These are phyloP conservation scores for Apodemia mormo DNA, from an alignment of 2,888 invertebrate species.

Conservation along the genomic window DNA sequence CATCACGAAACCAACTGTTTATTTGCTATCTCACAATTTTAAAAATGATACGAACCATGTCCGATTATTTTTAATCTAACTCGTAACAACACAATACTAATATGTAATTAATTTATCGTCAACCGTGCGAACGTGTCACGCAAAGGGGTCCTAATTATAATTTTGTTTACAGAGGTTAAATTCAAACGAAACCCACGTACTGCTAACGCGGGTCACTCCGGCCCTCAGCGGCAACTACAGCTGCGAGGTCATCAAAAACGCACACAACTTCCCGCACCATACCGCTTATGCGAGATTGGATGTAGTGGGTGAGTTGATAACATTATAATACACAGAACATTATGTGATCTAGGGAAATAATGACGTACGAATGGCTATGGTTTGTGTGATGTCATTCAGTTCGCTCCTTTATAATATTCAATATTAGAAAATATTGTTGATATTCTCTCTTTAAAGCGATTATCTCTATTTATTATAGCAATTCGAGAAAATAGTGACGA, in stretches of 20 bases:
- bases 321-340: not conserved
- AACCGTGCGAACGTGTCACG: not conserved
- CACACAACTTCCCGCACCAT: slow-evolving; percentile 70
- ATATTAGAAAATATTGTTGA: too few species aligned
- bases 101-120: not conserved
- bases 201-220: slow-evolving; percentile 58
- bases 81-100: too few species aligned
- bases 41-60: too few species aligned
- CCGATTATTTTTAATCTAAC: too few species aligned
- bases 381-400: too few species aligned
- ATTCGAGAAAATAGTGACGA: too few species aligned
- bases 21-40: too few species aligned
- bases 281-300: slow-evolving; percentile 65
- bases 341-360: not conserved
- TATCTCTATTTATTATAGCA: too few species aligned
- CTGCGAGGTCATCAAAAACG: slow-evolving; percentile 77
- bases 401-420: too few species aligned
- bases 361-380: too few species aligned
- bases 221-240: slow-evolving; percentile 72
- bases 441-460: too few species aligned
- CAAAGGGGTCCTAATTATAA: not conserved
- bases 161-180: slow-evolving; percentile 61
- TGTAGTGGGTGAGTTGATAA: slow-evolving; percentile 67
- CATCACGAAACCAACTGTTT: too few species aligned
- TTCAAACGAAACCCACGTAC: slow-evolving; percentile 73